Evolutionary conservation across 2,888 invertebrate genomes (phyloP).

Genomic region (Melanostoma scalare): DNA sequence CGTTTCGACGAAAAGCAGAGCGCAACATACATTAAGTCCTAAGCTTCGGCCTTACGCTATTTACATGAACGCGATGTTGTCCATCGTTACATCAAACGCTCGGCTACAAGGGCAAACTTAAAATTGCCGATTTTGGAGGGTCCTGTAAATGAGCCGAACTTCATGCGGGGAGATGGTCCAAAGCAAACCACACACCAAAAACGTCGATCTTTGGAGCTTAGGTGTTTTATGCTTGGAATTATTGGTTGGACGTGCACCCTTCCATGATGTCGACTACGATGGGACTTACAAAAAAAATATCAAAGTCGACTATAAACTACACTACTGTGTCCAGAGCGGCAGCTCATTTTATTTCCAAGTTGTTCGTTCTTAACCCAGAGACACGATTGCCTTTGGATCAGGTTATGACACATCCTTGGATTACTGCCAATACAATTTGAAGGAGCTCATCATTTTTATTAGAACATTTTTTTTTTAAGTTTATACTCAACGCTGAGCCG

Average conservation of each 20-base stretch:
- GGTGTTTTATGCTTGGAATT: conserved; percentile 98
- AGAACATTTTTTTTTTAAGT: conserved; percentile 45
- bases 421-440: conserved; percentile 77
- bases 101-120: conserved; percentile 92
- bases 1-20: conserved; percentile 91
- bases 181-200: conserved; percentile 92
- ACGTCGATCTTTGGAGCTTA: conserved; percentile 97
- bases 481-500: not conserved
- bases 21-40: conserved; percentile 91
- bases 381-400: conserved; percentile 88
- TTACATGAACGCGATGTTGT: conserved; percentile 96
- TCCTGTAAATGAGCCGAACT: conserved; percentile 98
- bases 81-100: conserved; percentile 96
- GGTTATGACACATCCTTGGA: conserved; percentile 92
- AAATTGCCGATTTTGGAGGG: conserved; percentile 99
- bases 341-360: conserved; percentile 89
- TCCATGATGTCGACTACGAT: conserved; percentile 89
- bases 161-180: conserved; percentile 97
- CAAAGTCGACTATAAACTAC: conserved; percentile 88
- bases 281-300: conserved; percentile 91
- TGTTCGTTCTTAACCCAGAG: conserved; percentile 90
- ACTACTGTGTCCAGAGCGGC: conserved; percentile 89
- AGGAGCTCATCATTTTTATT: conserved; percentile 40
- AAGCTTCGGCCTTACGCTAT: conserved; percentile 93
- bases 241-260: conserved; percentile 96